Evolutionary conservation across 1,140 invertebrate genomes (phyloP), one percentile per base, ranked within the genome.

Genomic region (Drosophila pandora): DNA sequence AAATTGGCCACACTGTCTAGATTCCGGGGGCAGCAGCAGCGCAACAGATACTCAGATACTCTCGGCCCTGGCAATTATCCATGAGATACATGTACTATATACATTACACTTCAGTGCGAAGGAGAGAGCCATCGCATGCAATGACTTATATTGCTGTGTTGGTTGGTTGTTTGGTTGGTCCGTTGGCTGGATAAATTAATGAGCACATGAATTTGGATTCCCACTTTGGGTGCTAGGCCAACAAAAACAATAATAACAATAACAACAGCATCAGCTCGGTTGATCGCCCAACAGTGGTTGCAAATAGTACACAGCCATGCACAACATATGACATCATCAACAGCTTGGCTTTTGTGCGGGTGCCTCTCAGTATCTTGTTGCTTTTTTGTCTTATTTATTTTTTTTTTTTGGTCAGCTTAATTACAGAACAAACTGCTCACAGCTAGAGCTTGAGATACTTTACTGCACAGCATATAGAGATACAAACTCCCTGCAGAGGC

Each of bases 1-100:
- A 90, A 91, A 91, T 91, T 91, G 90, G 85, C 90, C 90, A 79
- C 80, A 90, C 69, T 88, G 90, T 91, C 89, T 89, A 88, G 84
- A 90, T 90, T 90, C 75, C 71, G 57, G 62, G 64, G 76, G 54
- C 60, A 63, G 63, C 71, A 43, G 52, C 71, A 43, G 52, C 56
- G 71, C 79, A 83, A 71, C 77, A 75, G 80, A 70, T 65, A 79
- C 79, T 43, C 41, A 43, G 41, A 43, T 43, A 43, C 41, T 17
- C 41, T 59, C 63, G 52, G 73, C 71, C 71, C 71, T 76, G 73
- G 67, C 61, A 76, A 76, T 74, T 76, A 76, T 69, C 72, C 72
- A 77, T 60, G 59, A 67, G 79, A 69, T 73, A 82, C 68, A 48
- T 22, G 32, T 52, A 34, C 55, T 49, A 76, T 80, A 70, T 67